A percentile compares a stretch with the other conserved stretches of the same genome.
Conservation (phyloP, 2,888 invertebrate species). For the Hyposoter didymator region DNA sequence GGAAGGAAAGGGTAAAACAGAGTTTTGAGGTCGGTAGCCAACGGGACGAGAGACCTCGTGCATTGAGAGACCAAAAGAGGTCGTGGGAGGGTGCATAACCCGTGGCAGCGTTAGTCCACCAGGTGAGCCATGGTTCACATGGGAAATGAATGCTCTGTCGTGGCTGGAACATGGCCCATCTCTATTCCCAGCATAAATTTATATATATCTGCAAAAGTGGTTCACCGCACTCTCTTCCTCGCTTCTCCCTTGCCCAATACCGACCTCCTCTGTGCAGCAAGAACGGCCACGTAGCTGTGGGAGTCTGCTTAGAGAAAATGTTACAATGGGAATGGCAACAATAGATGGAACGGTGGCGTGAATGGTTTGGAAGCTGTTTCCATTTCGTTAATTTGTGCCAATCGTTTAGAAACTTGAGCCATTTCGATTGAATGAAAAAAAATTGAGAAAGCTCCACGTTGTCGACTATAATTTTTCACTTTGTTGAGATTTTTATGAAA, state of each 20-base stretch:
- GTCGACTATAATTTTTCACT: no score
- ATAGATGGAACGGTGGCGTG: neutral
- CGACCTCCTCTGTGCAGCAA: constrained; percentile 28
- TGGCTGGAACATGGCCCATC: constrained; percentile 78
- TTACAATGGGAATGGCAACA: neutral
- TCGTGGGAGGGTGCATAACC: constrained; percentile 50
- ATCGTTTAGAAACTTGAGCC: neutral
- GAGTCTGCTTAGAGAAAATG: neutral
- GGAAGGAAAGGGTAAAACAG: constrained; percentile 41
- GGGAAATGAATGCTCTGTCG: constrained; percentile 84
- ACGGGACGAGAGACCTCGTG: constrained; percentile 48
- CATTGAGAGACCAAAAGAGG: constrained; percentile 33
- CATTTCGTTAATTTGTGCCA: neutral
- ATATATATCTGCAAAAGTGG: constrained; percentile 31
- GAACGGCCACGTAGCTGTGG: neutral
- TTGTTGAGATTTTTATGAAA: neutral
- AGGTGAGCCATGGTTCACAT: constrained; percentile 83
- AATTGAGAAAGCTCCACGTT: neutral
- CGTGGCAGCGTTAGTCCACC: constrained; percentile 61
- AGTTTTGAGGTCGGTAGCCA: constrained; percentile 50
- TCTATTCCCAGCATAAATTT: constrained; percentile 41
- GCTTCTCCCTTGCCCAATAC: constrained; percentile 21
- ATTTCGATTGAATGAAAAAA: neutral
- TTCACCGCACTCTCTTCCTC: constrained; percentile 33
- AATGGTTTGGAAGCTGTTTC: neutral